These are phyloP conservation scores for Dorcus parallelipipedus DNA, from an alignment of 2,888 invertebrate genomes.

Conservation along the genomic window DNA sequence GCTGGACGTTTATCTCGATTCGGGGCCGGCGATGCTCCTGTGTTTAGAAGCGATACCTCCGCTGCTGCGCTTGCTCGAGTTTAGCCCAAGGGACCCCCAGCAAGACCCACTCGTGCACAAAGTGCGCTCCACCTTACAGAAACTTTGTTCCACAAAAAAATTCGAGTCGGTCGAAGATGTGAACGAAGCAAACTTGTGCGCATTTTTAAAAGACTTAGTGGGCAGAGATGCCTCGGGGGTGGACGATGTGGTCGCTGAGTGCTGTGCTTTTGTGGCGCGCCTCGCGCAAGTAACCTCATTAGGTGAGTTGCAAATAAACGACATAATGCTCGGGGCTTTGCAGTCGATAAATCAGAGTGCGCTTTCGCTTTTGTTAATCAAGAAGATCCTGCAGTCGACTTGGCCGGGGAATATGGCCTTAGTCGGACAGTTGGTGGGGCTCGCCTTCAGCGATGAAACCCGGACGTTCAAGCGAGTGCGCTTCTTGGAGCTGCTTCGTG, in stretches of 20 bases:
- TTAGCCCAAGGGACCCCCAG: slow-evolving; percentile 65
- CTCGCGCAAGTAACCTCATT: slow-evolving; percentile 56
- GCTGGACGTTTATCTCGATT: slow-evolving; percentile 69
- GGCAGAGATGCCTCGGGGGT: slow-evolving; percentile 64
- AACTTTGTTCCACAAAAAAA: slow-evolving; percentile 58
- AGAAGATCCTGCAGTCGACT: slow-evolving; percentile 59
- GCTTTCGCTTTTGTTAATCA: slow-evolving; percentile 52
- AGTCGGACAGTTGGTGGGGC: slow-evolving; percentile 56
- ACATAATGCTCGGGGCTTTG: too few species aligned
- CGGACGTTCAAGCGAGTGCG: slow-evolving; percentile 66
- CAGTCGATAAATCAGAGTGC: too few species aligned
- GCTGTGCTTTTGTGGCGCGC: slow-evolving; percentile 62
- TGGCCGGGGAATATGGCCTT: slow-evolving; percentile 66
- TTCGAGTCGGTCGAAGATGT: slow-evolving; percentile 58
- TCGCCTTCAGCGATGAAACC: slow-evolving; percentile 58
- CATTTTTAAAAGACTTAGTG: slow-evolving; percentile 56
- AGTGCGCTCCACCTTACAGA: slow-evolving; percentile 60
- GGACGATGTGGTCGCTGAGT: slow-evolving; percentile 61
- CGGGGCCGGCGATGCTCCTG: slow-evolving; percentile 64
- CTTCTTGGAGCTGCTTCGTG: slow-evolving; percentile 62
- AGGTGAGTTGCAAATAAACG: slow-evolving; percentile 16
- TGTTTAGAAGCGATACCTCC: slow-evolving; percentile 68
- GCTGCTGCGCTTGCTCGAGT: slow-evolving; percentile 65
- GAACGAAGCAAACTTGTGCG: slow-evolving; percentile 53
- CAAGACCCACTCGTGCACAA: slow-evolving; percentile 64